phyloP scores from a whole-genome alignment of 2,797 vertebrate species.

The Melanotaenia trifasciata region DNA sequence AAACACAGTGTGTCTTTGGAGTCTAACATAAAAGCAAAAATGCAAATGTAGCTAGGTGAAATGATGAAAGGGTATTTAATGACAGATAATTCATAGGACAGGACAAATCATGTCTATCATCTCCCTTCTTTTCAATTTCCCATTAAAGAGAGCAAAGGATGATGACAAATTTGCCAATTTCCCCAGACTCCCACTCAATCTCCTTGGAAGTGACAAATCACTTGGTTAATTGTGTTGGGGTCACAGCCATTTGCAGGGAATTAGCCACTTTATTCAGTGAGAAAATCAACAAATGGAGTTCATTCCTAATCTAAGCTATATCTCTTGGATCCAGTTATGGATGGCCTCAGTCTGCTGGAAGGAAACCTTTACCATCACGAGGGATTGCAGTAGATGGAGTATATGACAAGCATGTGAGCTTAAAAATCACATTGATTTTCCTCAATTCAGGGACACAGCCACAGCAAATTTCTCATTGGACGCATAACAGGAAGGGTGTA shows the following conservation, averaged over 20 bases:
- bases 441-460: conserved; percentile 22
- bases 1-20: conserved; percentile 28
- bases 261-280: conserved; percentile 73
- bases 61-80: neutral
- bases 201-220: conserved; percentile 75
- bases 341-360: conserved; percentile 50
- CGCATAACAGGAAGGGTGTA: conserved; percentile 24
- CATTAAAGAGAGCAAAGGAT: conserved; percentile 59
- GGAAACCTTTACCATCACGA: conserved; percentile 36
- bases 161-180: conserved; percentile 70
- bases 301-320: conserved; percentile 61
- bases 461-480: conserved; percentile 25
- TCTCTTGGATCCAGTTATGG: conserved; percentile 47
- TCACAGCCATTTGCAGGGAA: conserved; percentile 68
- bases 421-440: conserved; percentile 49
- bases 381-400: conserved; percentile 34
- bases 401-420: conserved; percentile 28
- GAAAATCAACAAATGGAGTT: conserved; percentile 77
- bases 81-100: conserved; percentile 19
- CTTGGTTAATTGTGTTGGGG: conserved; percentile 71
- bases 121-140: conserved; percentile 51
- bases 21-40: neutral
- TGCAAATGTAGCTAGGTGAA: conserved; percentile 6
- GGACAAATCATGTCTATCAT: conserved; percentile 55
- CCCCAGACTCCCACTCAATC: conserved; percentile 66